Percentiles rank a stretch among this genome's conserved stretches.
These are phyloP conservation scores for Epinephelus fuscoguttatus DNA, from an alignment of 2,113 vertebrate genomes.

Conservation along the genomic window DNA sequence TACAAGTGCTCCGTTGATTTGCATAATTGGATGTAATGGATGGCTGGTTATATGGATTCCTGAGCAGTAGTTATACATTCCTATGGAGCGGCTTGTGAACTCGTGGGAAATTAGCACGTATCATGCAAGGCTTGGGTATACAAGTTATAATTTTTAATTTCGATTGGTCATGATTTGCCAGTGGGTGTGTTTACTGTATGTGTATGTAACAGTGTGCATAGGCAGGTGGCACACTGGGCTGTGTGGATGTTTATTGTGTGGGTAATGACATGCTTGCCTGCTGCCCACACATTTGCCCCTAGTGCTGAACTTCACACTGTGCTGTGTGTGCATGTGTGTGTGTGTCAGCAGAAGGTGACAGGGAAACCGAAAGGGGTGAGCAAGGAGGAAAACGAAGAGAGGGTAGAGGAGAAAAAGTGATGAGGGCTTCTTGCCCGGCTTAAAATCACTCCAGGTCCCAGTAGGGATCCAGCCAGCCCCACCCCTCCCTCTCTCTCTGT, in stretches of 20 bases:
- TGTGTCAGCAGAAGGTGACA: slow-evolving; percentile 39
- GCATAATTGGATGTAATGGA: slow-evolving; percentile 28
- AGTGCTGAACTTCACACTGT: slow-evolving; percentile 67
- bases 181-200: slow-evolving; percentile 16
- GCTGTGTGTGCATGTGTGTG: slow-evolving; percentile 1
- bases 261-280: slow-evolving; percentile 56
- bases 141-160: slow-evolving; percentile 27
- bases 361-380: slow-evolving; percentile 21
- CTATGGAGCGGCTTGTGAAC: not conserved
- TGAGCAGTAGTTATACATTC: not conserved
- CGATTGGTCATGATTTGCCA: slow-evolving; percentile 43
- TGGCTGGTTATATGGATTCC: slow-evolving; percentile 32
- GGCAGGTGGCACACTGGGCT: slow-evolving; percentile 43
- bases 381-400: not conserved
- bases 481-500: slow-evolving; percentile 21
- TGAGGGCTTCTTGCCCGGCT: slow-evolving; percentile 37
- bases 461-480: slow-evolving; percentile 58
- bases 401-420: slow-evolving; percentile 27
- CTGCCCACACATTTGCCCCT: slow-evolving; percentile 73
- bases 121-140: not conserved
- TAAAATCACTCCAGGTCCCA: slow-evolving; percentile 69
- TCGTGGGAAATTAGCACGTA: slow-evolving; percentile 41
- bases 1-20: not conserved
- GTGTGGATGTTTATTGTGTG: slow-evolving; percentile 48
- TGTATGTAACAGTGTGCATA: not conserved